Conservation (phyloP, 2,888 invertebrate genomes). For the Eurytoma adleriae region DNA sequence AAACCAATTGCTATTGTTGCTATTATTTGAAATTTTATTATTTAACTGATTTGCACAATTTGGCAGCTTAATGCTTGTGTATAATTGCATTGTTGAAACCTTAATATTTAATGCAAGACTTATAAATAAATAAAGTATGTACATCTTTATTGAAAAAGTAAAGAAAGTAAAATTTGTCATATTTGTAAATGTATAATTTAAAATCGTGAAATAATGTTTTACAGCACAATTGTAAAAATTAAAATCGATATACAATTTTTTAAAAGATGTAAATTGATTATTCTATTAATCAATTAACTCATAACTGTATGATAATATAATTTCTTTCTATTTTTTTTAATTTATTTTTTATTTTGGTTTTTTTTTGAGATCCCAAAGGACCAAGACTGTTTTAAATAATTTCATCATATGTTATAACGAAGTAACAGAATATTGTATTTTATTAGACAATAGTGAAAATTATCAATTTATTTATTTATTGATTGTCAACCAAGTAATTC, state of each 20-base stretch:
- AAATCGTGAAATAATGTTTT: conserved; percentile 15
- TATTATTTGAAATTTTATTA: neutral
- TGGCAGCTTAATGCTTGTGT: conserved; percentile 18
- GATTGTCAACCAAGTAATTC: conserved; percentile 84
- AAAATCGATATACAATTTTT: neutral
- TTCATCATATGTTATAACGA: conserved; percentile 44
- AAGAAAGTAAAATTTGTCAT: conserved; percentile 5
- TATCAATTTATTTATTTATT: conserved; percentile 16
- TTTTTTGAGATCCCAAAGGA: neutral
- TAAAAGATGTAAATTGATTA: too few species aligned
- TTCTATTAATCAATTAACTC: neutral
- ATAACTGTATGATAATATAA: conserved; percentile 18
- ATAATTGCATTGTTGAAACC: conserved; percentile 20
- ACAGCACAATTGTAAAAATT: conserved; percentile 22
- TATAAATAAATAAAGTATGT: conserved; percentile 45
- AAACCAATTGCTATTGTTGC: too few species aligned
- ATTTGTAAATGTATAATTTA: conserved; percentile 5
- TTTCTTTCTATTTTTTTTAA: conserved; percentile 35
- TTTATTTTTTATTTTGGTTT: conserved; percentile 19
- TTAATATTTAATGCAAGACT: conserved; percentile 44
- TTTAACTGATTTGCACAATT: neutral
- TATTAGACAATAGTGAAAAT: conserved; percentile 24
- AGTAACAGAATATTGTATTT: conserved; percentile 40
- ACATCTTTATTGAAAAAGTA: conserved; percentile 15
- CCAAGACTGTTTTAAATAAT: conserved; percentile 36